Evolutionary conservation across 2,797 vertebrate species (phyloP).

Genomic region (Neosilurus hyrtlii): DNA sequence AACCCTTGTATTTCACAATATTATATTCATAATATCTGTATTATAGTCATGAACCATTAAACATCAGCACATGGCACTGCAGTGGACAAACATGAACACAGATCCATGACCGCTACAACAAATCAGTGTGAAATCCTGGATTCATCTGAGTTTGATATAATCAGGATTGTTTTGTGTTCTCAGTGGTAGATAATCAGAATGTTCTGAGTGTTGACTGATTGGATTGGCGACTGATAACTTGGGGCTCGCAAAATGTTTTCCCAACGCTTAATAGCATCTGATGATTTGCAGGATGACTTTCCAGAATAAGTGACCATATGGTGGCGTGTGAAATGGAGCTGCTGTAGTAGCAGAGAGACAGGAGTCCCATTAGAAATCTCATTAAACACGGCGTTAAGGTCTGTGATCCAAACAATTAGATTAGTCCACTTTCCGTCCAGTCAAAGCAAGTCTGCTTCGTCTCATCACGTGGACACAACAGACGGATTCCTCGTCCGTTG

Average conservation of each 20-base stretch:
- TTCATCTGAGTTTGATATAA: neutral
- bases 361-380: slow-evolving; percentile 31
- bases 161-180: neutral
- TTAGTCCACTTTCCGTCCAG: slow-evolving; percentile 39
- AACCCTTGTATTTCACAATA: neutral
- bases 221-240: neutral
- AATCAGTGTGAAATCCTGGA: neutral
- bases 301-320: slow-evolving; percentile 17
- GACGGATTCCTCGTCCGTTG: slow-evolving; percentile 38
- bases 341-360: slow-evolving; percentile 19
- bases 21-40: no score
- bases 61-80: neutral
- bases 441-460: slow-evolving; percentile 48
- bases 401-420: slow-evolving; percentile 35
- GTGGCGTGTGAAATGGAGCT: slow-evolving; percentile 17
- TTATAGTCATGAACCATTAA: neutral
- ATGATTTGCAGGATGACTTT: slow-evolving; percentile 29
- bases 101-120: neutral
- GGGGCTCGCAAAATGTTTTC: neutral
- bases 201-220: neutral
- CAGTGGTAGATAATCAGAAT: neutral
- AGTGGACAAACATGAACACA: neutral
- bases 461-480: slow-evolving; percentile 36
- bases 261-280: slow-evolving; percentile 6
- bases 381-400: slow-evolving; percentile 35